These are phyloP conservation scores for Orchestia grillus DNA, from an alignment of 1,140 invertebrate genomes.

Conservation along the genomic window DNA sequence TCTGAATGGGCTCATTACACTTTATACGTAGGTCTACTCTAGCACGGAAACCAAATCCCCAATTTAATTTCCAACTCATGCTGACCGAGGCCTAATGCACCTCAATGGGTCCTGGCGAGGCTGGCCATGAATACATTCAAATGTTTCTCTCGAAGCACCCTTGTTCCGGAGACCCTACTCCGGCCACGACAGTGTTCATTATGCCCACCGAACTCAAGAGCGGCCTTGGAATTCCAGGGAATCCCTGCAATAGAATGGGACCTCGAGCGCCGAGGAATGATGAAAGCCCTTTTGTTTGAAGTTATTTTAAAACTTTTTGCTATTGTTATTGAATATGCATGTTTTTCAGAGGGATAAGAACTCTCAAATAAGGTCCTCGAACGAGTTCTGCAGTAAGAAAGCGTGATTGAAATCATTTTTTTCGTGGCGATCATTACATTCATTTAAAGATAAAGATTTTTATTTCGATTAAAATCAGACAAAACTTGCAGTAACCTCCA, in stretches of 20 bases:
- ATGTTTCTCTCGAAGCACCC: neutral
- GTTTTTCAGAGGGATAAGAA: too few species aligned
- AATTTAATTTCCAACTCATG: neutral
- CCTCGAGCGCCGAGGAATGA: neutral
- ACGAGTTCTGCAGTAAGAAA: too few species aligned
- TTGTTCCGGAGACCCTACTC: neutral
- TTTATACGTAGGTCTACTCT: neutral
- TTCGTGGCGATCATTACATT: too few species aligned
- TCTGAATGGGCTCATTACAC: neutral
- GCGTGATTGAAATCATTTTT: too few species aligned
- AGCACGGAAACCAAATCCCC: neutral
- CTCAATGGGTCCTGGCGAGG: neutral
- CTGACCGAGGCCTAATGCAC: neutral
- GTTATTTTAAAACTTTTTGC: neutral
- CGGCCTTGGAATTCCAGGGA: neutral
- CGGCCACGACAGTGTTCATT: neutral
- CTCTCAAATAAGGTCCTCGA: too few species aligned
- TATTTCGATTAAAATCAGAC: too few species aligned
- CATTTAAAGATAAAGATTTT: too few species aligned
- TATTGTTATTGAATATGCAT: too few species aligned
- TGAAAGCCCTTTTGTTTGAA: neutral
- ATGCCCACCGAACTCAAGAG: neutral
- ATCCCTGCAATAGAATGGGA: neutral
- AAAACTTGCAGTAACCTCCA: too few species aligned
- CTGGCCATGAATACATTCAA: neutral